Evolutionary conservation across 2,113 vertebrate genomes (phyloP), one percentile per base, ranked within the genome.

Genomic region (Coturnix japonica): DNA sequence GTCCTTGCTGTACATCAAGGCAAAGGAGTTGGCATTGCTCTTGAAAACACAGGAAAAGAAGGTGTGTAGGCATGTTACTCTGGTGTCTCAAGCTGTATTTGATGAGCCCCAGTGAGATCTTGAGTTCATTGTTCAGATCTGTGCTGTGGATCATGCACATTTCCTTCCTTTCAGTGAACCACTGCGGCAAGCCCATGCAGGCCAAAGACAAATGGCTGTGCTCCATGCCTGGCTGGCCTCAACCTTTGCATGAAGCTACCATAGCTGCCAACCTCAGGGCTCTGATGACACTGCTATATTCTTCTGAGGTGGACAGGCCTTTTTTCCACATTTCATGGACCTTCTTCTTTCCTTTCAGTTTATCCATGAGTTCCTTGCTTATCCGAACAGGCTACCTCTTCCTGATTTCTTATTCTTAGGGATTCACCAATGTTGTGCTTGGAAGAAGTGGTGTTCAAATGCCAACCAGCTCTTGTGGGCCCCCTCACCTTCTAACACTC

Each of bases 201-300:
- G 5, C 30, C 63, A 35, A 56, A 81, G 51, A 39, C n/a, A 74
- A 88, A 56, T 0, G 0, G 11, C 8, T 86, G 41, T 60, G 37
- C 49, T 56, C 23, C 66, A 33, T 76, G 46, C 37, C 57, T 26
- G 39, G 37, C 69, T 46, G 73, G 78, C 31, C 65, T 65, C 64
- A 33, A 1, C 61, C 43, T 65, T 53, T 43, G 20, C 28, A 64
- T 43, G 75, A 74, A 65, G 51, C 51, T 11, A 81, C 14, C 41
- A 33, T 28, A 22, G 18, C 47, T 30, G 30, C 1, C 0, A 28
- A 69, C 3, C 30, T 78, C 5, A 0, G 65, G 47, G 60, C 28
- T 23, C 11, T 12, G 11, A 49, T 12, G 12, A 23, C 11, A 23
- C 4, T 49, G 47, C 47, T 49, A 9, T 28, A 16, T 53, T 53